Evolutionary conservation across 2,888 invertebrate genomes (phyloP), one percentile per base, ranked within the genome.

Genomic region (Iselma pallidipennis): DNA sequence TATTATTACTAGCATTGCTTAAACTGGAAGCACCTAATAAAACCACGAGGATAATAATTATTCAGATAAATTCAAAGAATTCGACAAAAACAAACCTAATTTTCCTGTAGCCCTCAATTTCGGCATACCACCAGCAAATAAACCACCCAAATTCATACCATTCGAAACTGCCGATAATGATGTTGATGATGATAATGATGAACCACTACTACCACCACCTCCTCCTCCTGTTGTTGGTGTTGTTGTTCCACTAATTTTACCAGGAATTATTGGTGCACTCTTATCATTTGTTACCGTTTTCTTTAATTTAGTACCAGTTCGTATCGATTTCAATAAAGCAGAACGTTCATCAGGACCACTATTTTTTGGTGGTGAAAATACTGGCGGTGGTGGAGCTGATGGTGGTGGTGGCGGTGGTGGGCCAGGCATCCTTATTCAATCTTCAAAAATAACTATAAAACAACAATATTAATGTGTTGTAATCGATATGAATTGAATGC

Each of bases 211-310:
- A 33, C 33, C 33, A 33, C 33, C 33, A 55, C 61, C 66, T 65
- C 29, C 31, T 26, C 55, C 50, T 54, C 56, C 59, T 74, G 53
- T 62, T 66, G 66, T 65, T 72, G n/a, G n/a, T n/a, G n/a, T n/a
- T n/a, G n/a, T n/a, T n/a, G n/a, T n/a, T n/a, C n/a, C n/a, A 60
- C 54, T 71, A 59, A 82, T 72, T 81, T 86, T 87, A 77, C 93
- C 92, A 77, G 88, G 83, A 69, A 94, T 83, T 53, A 86, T 80
- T 0, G 96, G 96, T 55, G 88, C 90, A 86, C 96, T 96, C 82
- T 94, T 92, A 79, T 96, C 96, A 74, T 91, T 90, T n/a, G 95
- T 95, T 0, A 89, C 89, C 56, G 94, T 86, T 82, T 95, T 95
- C 81, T 92, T 95, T 68, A 96, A 83, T 74, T 87, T 87, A 55